These are phyloP conservation scores for Caenorhabditis tropicalis DNA, from an alignment of 1,140 invertebrate genomes.

Conservation along the genomic window DNA sequence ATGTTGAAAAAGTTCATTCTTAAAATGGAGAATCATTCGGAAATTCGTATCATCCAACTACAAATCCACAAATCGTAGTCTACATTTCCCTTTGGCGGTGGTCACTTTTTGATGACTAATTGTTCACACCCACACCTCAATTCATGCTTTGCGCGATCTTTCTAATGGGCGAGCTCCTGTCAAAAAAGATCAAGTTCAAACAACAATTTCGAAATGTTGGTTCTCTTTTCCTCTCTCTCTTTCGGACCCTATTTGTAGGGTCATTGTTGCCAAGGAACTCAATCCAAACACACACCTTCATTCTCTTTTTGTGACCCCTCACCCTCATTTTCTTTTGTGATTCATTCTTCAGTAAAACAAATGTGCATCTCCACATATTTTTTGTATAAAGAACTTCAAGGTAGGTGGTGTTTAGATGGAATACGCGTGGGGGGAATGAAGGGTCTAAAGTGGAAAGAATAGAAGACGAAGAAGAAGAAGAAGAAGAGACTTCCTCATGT, in stretches of 20 bases:
- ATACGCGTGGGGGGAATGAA: not conserved
- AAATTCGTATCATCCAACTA: not conserved
- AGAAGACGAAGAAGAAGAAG: not conserved
- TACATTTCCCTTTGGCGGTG: not conserved
- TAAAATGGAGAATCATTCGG: too few relatives aligned
- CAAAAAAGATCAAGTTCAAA: conserved; percentile 44
- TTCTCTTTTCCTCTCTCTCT: not conserved
- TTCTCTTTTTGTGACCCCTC: not conserved
- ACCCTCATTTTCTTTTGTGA: not conserved
- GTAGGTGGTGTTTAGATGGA: too few relatives aligned
- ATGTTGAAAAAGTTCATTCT: not conserved
- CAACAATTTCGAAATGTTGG: conserved; percentile 31
- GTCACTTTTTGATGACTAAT: not conserved
- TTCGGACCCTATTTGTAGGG: not conserved
- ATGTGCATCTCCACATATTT: conserved; percentile 36
- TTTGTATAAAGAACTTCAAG: conserved; percentile 34
- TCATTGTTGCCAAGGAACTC: conserved; percentile 8
- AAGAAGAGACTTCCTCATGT: not conserved
- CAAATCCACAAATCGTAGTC: not conserved
- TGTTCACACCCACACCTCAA: conserved; percentile 13
- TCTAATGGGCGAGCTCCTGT: not conserved
- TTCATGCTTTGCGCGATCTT: conserved; percentile 29
- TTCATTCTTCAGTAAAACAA: not conserved
- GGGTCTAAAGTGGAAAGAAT: not conserved
- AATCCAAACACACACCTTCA: not conserved